Evolutionary conservation across 37 sponge, comb jelly and placozoan species (phyloP), one percentile per base, ranked within the genome.

Genomic region (Cliona cf. orientalis): DNA sequence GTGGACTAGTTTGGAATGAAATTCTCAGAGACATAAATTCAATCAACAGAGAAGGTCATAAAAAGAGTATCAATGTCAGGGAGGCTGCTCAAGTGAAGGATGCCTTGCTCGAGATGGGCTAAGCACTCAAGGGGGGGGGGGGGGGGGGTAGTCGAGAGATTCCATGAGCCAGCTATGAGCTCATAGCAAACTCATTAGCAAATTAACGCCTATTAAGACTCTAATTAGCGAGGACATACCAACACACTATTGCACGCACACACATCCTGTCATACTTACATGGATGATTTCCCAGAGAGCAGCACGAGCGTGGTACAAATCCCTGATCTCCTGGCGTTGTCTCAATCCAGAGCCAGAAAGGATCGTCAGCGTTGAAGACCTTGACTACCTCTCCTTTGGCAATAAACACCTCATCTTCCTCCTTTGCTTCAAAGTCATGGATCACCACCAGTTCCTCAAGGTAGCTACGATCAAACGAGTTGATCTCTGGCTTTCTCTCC

Each of bases 401-500:
- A 28, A 88, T 78, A 60, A 88, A 67, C 56, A 87, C 85, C 58
- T 92, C 93, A 46, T 92, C 79, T 79, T 92, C 93, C 25, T 92
- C 93, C 34, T 73, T 79, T 9, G 89, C 85, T 39, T 75, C 80
- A 63, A 93, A 93, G 66, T 85, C 86, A 42, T 93, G 93, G 42
- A 93, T 82, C 36, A 93, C 93, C 3, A 93, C 93, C 66, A 93
- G 78, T 41, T 93, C 86, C 53, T 93, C 93, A 28, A 93, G 80
- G 46, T 69, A 89, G 5, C 55, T 26, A 0, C 71, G 72, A 32
- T 56, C 31, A 44, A 89, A 93, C 19, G 86, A 74, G 56, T 84
- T 74, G 2, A 83, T 2, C 38, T 38, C 64, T 14, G 92, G 92
- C 36, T 86, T 86, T 35, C 57, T 31, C 29, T 86, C 74, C 5